phyloP scores from a whole-genome alignment of 2,888 invertebrate genomes.

The Lucinisca nassula region DNA sequence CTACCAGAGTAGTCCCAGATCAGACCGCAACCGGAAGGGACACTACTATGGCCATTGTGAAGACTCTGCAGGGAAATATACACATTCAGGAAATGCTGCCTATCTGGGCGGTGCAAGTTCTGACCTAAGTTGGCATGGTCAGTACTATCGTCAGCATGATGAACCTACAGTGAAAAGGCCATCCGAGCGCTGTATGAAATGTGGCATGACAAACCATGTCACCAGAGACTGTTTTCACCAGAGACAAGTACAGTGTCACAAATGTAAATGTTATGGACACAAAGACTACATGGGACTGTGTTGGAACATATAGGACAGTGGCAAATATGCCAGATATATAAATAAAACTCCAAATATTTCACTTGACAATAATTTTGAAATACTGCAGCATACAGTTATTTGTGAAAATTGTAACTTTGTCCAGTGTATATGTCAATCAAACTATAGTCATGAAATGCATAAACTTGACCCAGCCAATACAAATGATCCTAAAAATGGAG shows the following conservation, averaged over 20 bases:
- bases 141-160: background rate
- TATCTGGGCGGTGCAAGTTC: background rate
- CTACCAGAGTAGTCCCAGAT: too few species aligned
- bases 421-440: background rate
- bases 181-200: background rate
- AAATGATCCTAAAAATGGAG: background rate
- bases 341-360: background rate
- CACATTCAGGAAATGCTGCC: background rate
- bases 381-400: background rate
- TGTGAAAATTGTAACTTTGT: background rate
- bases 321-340: slow-evolving; percentile 8
- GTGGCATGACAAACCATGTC: slow-evolving; percentile 12
- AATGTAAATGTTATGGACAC: slow-evolving; percentile 3
- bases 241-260: background rate
- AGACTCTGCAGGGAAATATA: background rate
- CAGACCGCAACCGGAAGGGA: background rate
- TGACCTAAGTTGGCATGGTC: background rate
- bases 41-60: background rate
- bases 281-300: slow-evolving; percentile 1
- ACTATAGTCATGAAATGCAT: background rate
- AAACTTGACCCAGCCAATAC: background rate
- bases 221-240: slow-evolving; percentile 1
- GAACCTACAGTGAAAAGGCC: background rate
- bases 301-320: slow-evolving; percentile 8
- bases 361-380: background rate